Percentiles rank a stretch among this genome's conserved stretches.
Evolutionary conservation across 2,113 vertebrate genomes (phyloP).

Genomic region (Siniperca chuatsi): DNA sequence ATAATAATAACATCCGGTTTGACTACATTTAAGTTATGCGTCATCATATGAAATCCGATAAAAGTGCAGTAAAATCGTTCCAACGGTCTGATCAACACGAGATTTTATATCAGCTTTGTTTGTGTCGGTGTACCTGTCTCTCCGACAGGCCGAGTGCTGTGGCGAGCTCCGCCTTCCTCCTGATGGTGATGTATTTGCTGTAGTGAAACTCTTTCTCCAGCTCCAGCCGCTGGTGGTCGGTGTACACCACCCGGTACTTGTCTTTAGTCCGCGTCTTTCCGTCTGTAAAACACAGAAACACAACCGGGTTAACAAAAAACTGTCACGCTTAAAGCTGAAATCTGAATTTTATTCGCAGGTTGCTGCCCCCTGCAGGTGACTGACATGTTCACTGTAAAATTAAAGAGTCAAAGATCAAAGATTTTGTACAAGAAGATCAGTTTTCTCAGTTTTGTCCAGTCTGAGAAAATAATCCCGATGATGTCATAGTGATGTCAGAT

Average conservation of each 20-base stretch:
- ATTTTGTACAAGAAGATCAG: too few species aligned
- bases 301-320: neutral
- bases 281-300: constrained; percentile 68
- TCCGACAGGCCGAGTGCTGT: constrained; percentile 91
- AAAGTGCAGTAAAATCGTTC: neutral
- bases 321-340: too few species aligned
- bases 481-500: too few species aligned
- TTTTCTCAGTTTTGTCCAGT: too few species aligned
- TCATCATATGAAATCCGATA: neutral
- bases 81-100: neutral
- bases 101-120: neutral
- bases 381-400: too few species aligned
- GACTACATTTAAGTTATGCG: neutral
- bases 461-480: too few species aligned
- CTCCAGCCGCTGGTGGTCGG: constrained; percentile 91
- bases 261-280: constrained; percentile 97
- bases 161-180: constrained; percentile 94
- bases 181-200: constrained; percentile 97
- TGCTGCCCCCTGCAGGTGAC: too few species aligned
- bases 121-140: constrained; percentile 87
- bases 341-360: too few species aligned
- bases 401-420: too few species aligned
- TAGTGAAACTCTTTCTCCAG: constrained; percentile 91
- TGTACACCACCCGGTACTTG: constrained; percentile 97
- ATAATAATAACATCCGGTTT: neutral